These are phyloP conservation scores for Laodelphax striatellus DNA, from an alignment of 1,140 invertebrate genomes.

Conservation along the genomic window DNA sequence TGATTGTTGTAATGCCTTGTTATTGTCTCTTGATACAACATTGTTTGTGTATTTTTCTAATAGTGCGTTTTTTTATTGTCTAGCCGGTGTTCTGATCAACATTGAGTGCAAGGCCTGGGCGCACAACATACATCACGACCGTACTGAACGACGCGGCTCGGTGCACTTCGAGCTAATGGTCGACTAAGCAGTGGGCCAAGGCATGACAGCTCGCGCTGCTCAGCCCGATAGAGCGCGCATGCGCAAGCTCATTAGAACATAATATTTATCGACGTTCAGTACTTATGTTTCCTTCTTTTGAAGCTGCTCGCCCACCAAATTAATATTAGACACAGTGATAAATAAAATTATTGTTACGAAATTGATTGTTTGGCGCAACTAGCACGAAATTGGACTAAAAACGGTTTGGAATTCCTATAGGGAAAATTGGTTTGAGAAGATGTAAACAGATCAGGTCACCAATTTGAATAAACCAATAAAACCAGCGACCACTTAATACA, in stretches of 20 bases:
- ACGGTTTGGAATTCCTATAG: too few species aligned
- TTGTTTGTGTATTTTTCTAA: background rate
- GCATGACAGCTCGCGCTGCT: background rate
- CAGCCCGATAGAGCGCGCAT: too few species aligned
- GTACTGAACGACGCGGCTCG: constrained; percentile 75
- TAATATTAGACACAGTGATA: background rate
- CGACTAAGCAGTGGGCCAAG: constrained; percentile 47
- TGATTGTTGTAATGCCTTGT: too few species aligned
- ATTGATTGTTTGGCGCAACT: background rate
- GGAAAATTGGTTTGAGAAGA: too few species aligned
- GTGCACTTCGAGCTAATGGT: constrained; percentile 94
- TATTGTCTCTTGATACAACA: too few species aligned
- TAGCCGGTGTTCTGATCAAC: constrained; percentile 82
- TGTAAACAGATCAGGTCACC: too few species aligned
- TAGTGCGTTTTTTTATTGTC: constrained; percentile 24
- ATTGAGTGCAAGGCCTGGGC: constrained; percentile 96
- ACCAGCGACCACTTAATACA: too few species aligned
- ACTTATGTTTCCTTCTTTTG: background rate
- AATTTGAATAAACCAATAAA: too few species aligned
- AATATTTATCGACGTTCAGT: background rate
- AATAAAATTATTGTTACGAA: background rate
- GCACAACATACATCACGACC: constrained; percentile 80
- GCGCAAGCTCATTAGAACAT: too few species aligned
- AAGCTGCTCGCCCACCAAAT: background rate
- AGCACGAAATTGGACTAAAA: too few species aligned